These are phyloP conservation scores for Lepus townsendii DNA, from an alignment of 2,797 vertebrate genomes.

Conservation along the genomic window DNA sequence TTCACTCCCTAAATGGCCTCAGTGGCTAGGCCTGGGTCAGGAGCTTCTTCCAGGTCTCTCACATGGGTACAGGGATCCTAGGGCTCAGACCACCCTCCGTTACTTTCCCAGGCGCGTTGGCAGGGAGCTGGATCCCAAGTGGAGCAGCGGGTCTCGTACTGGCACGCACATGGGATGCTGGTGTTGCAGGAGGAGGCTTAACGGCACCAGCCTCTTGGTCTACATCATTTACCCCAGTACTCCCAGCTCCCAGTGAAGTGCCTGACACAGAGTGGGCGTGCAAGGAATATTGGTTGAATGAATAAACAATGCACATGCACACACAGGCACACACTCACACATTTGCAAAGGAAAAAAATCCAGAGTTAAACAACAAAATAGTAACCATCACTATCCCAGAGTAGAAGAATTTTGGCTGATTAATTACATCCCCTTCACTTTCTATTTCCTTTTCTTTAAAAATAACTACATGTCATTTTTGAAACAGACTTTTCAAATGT, in stretches of 20 bases:
- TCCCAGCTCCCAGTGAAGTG: background rate
- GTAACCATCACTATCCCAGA: background rate
- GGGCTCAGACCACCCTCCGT: too few relatives aligned
- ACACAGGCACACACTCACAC: background rate
- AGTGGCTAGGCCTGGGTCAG: too few relatives aligned
- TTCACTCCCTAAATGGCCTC: too few relatives aligned
- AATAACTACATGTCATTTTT: background rate
- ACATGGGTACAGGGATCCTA: too few relatives aligned
- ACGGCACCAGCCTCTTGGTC: background rate
- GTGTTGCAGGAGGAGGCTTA: too few relatives aligned
- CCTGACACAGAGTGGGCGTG: background rate
- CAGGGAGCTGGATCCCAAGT: too few relatives aligned
- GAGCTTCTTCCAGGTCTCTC: too few relatives aligned
- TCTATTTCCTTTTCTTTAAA: slow-evolving; percentile 25
- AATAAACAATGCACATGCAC: background rate
- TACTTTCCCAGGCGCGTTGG: too few relatives aligned
- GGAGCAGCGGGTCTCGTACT: too few relatives aligned
- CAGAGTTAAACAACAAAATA: background rate
- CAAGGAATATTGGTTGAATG: background rate
- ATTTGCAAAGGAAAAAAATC: background rate
- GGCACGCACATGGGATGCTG: too few relatives aligned
- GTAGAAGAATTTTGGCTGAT: background rate
- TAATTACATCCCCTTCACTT: background rate
- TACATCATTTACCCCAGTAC: background rate
- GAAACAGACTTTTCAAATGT: background rate